Percentiles rank a stretch among this genome's conserved stretches.
These are phyloP conservation scores for Gambusia holbrooki DNA, from an alignment of 2,113 vertebrate genomes.

Conservation along the genomic window DNA sequence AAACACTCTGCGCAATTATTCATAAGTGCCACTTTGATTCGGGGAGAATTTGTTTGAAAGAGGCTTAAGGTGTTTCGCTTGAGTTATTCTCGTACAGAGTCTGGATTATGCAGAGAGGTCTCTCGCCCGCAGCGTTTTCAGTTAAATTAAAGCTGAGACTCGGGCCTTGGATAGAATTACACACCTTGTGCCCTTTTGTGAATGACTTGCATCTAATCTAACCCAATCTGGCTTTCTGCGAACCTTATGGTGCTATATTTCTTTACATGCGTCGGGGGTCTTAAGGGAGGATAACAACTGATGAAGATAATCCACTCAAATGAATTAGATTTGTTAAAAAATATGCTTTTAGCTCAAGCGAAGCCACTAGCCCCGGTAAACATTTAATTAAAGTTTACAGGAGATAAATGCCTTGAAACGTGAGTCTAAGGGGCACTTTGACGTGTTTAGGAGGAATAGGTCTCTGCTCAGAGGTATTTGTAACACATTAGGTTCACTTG, in stretches of 20 bases:
- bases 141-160: slow-evolving; percentile 69
- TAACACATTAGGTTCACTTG: slow-evolving; percentile 46
- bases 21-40: slow-evolving; percentile 83
- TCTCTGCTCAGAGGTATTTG: slow-evolving; percentile 49
- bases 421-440: slow-evolving; percentile 32
- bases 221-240: slow-evolving; percentile 72
- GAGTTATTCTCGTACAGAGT: slow-evolving; percentile 67
- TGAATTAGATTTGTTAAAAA: slow-evolving; percentile 68
- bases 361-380: slow-evolving; percentile 49
- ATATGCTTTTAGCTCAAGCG: slow-evolving; percentile 43
- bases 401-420: slow-evolving; percentile 45
- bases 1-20: slow-evolving; percentile 81
- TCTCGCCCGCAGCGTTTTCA: slow-evolving; percentile 61
- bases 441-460: slow-evolving; percentile 54
- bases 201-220: slow-evolving; percentile 75
- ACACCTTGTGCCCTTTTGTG: slow-evolving; percentile 70
- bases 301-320: slow-evolving; percentile 76
- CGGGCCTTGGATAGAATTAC: slow-evolving; percentile 67
- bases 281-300: slow-evolving; percentile 70
- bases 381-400: slow-evolving; percentile 65
- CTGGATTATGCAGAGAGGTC: slow-evolving; percentile 47
- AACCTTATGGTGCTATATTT: slow-evolving; percentile 76
- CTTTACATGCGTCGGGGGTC: slow-evolving; percentile 72
- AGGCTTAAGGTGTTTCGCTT: slow-evolving; percentile 77
- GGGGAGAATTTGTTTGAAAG: slow-evolving; percentile 76